Conservation (phyloP, 2,113 vertebrate genomes). For the Cepphus grylle region DNA sequence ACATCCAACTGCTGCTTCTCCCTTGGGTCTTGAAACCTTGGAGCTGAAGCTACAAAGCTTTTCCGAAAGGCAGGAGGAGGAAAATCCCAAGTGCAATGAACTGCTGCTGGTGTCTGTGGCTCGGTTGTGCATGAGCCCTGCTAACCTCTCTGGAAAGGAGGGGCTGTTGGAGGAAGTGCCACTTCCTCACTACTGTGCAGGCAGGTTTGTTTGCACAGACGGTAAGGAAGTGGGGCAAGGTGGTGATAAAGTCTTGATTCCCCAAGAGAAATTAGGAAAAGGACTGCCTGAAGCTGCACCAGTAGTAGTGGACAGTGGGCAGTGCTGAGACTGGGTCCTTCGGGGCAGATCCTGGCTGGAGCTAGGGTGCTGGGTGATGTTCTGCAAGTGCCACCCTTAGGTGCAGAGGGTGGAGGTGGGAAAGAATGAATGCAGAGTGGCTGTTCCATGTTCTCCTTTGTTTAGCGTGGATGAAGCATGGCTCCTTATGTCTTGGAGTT, state of each 20-base stretch:
- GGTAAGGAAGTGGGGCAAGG: not conserved
- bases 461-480: not conserved
- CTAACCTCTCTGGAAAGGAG: not conserved
- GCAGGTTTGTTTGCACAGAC: not conserved
- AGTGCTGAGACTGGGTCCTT: not conserved
- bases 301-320: not conserved
- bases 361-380: not conserved
- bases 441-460: not conserved
- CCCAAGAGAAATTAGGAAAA: not conserved
- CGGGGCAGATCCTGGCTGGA: not conserved
- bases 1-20: not conserved
- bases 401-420: not conserved
- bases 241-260: not conserved
- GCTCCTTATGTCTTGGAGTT: not conserved
- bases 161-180: not conserved
- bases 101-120: not conserved
- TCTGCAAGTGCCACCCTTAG: not conserved
- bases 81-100: not conserved
- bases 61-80: not conserved
- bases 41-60: not conserved
- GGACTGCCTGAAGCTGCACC: not conserved
- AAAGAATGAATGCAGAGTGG: not conserved
- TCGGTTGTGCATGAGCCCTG: fast-evolving
- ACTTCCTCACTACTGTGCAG: not conserved
- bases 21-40: not conserved